These are phyloP conservation scores for Tetrapedia diversipes DNA, from an alignment of 2,888 invertebrate genomes.

Conservation along the genomic window DNA sequence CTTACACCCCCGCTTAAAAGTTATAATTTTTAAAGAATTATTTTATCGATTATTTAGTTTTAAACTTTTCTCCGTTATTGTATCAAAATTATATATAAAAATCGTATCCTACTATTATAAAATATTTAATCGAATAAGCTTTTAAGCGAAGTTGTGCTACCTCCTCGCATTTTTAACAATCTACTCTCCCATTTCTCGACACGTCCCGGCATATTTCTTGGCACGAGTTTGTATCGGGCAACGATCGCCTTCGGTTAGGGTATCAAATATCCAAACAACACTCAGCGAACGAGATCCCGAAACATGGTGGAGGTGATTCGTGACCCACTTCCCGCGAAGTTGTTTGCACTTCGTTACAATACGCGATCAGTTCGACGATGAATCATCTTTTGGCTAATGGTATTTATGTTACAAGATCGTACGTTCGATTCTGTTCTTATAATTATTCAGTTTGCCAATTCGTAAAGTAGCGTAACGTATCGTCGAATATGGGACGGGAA, in stretches of 20 bases:
- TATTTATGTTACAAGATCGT: conserved; percentile 15
- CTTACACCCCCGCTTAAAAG: too few species aligned
- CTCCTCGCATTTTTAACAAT: conserved; percentile 17
- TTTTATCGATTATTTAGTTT: too few species aligned
- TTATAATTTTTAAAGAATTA: too few species aligned
- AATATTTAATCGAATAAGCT: too few species aligned
- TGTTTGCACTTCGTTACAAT: conserved; percentile 32
- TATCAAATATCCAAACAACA: conserved; percentile 64
- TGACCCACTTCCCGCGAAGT: conserved; percentile 54
- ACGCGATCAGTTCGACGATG: conserved; percentile 37
- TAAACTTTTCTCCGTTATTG: too few species aligned
- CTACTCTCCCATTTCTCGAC: conserved; percentile 7
- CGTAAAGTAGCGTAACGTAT: not conserved
- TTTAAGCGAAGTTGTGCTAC: too few species aligned
- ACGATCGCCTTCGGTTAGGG: conserved; percentile 41
- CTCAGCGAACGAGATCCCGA: conserved; percentile 42
- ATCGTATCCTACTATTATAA: too few species aligned
- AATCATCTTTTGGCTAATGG: conserved; percentile 25
- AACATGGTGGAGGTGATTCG: conserved; percentile 43
- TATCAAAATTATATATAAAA: too few species aligned
- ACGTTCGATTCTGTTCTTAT: conserved; percentile 5
- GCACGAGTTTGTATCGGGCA: conserved; percentile 67
- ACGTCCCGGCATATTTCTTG: conserved; percentile 66
- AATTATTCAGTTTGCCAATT: conserved; percentile 24
- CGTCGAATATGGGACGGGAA: conserved; percentile 1